Evolutionary conservation across 2,113 vertebrate species (phyloP).

Genomic region (Marcusenius ussheri): DNA sequence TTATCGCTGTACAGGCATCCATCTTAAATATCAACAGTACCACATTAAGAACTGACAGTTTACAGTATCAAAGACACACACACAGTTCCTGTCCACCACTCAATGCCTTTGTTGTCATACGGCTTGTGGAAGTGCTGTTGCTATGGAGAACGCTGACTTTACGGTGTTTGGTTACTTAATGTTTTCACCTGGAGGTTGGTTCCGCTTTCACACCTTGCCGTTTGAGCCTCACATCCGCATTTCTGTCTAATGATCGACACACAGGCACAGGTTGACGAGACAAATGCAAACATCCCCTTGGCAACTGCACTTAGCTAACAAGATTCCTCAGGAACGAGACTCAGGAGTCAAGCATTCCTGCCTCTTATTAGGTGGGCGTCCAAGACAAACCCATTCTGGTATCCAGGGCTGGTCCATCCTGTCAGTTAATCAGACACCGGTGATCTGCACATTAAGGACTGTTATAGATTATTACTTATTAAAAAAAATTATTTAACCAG

Average conservation of each 20-base stretch:
- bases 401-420: not conserved
- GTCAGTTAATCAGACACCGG: not conserved
- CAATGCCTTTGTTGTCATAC: not conserved
- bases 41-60: not conserved
- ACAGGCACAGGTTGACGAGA: not conserved
- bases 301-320: not conserved
- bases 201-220: constrained; percentile 17
- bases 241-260: constrained; percentile 42
- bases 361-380: not conserved
- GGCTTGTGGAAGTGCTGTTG: constrained; percentile 19
- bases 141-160: constrained; percentile 30
- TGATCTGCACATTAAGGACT: not conserved
- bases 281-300: not conserved
- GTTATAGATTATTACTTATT: not conserved
- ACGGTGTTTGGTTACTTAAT: constrained; percentile 43
- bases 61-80: not conserved
- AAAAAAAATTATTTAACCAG: not conserved
- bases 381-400: not conserved
- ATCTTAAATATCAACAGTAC: not conserved
- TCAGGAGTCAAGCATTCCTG: not conserved
- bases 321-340: not conserved
- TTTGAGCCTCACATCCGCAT: not conserved
- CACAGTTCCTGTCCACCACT: not conserved
- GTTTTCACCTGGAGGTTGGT: constrained; percentile 32
- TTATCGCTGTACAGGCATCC: not conserved